Percentiles rank a stretch among this genome's conserved stretches.
Evolutionary conservation across 2,888 invertebrate genomes (phyloP).

Genomic region (Pachydiplax longipennis): DNA sequence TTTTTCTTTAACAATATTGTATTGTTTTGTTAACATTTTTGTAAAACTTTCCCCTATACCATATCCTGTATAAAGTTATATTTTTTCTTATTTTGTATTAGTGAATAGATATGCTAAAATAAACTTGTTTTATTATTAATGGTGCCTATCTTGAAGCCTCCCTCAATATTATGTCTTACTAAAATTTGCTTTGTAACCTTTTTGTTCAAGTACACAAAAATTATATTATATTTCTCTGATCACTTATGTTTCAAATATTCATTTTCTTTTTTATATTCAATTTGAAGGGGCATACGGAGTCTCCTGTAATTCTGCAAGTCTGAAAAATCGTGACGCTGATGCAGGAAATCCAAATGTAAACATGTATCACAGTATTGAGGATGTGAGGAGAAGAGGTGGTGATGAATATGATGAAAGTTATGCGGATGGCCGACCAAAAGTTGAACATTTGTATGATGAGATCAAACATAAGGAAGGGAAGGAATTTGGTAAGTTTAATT

Average conservation of each 20-base stretch:
- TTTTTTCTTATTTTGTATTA: no score
- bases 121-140: no score
- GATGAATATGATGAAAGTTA: slow-evolving; percentile 19
- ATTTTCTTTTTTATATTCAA: background rate
- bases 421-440: slow-evolving; percentile 64
- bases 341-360: slow-evolving; percentile 80
- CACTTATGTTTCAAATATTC: background rate
- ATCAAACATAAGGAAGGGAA: slow-evolving; percentile 84
- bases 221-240: no score
- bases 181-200: no score
- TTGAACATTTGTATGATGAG: slow-evolving; percentile 89
- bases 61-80: no score
- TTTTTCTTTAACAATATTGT: no score
- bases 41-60: no score
- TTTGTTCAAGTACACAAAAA: no score
- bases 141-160: no score
- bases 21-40: no score
- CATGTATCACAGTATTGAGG: slow-evolving; percentile 82
- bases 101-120: no score
- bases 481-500: slow-evolving; percentile 51
- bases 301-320: slow-evolving; percentile 70
- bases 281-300: slow-evolving; percentile 60
- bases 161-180: no score
- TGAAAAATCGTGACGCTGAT: slow-evolving; percentile 87
- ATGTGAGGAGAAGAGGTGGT: slow-evolving; percentile 55